Evolutionary conservation across 2,113 vertebrate species (phyloP), one percentile per base, ranked within the genome.

Genomic region (Tricholaema leucomelas): DNA sequence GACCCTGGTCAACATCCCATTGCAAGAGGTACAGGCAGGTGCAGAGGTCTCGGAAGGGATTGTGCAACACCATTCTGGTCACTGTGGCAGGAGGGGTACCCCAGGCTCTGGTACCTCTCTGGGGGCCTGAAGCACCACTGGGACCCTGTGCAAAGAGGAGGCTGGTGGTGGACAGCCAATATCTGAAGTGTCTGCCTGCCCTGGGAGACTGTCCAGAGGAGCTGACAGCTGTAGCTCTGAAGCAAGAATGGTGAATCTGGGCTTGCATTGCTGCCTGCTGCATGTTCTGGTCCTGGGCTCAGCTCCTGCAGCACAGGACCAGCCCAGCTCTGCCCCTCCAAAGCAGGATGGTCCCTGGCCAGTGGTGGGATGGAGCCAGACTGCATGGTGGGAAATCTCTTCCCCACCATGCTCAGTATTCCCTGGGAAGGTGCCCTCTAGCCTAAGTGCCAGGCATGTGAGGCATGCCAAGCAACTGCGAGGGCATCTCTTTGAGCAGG

Each of bases 1-100:
- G 93, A 96, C 96, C 20, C 97, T 98, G 95, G 97, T 99, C 84
- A 98, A 98, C 81, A 96, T 99, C 90, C 97, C 98, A 0, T 91
- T 98, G 85, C 98, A 98, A 87, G 98, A 99, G 98, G 98, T 99
- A 94, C 28, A 15, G 69, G 63, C n/a, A 71, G 36, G 24, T 82
- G 73, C 46, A 1, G 1, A 44, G 8, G 18, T 36, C 38, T n/a
- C 27, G 30, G 40, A 30, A 4, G 3, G 17, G n/a, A 14, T 36
- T 1, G 0, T 40, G 66, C 31, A 74, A 46, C 70, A 23, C 0
- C 1, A 1, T 60, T 23, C 55, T 72, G 59, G 12, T 64, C 50
- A 25, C 38, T 7, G 6, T 5, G 15, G 63, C 64, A 66, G 55
- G 35, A 6, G 19, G 35, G 63, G 27, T 12, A 7, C 35, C 5